Evolutionary conservation across 2,888 invertebrate species (phyloP).

Genomic region (Branchipolynoe longqiensis): DNA sequence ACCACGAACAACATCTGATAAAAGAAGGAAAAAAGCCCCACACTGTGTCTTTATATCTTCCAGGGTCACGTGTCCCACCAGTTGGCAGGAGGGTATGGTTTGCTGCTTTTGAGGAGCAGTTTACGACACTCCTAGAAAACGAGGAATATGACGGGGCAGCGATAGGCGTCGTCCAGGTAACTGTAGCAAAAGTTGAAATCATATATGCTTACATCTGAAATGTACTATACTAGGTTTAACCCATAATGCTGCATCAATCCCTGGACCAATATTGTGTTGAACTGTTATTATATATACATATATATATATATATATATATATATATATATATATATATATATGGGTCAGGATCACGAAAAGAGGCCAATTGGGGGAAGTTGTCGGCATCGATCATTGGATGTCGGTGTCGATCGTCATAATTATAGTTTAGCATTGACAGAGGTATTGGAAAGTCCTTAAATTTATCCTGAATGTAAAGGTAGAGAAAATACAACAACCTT

Average conservation of each 20-base stretch:
- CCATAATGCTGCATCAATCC: no score
- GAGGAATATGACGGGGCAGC: conserved; percentile 75
- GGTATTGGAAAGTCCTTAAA: no score
- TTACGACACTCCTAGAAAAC: conserved; percentile 70
- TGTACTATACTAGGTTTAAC: not conserved
- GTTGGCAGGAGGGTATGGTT: not conserved
- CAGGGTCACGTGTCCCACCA: not conserved
- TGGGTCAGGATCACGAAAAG: not conserved
- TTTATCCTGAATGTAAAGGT: no score
- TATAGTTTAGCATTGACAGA: no score
- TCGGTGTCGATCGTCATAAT: no score
- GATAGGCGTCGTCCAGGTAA: conserved; percentile 72
- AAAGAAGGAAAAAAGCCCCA: not conserved
- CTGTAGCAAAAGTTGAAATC: not conserved
- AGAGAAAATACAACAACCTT: no score
- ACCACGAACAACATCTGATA: no score
- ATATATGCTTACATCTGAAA: not conserved
- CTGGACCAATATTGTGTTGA: no score
- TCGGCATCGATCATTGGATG: no score
- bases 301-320: no score
- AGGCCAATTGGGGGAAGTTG: not conserved
- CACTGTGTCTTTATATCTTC: not conserved
- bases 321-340: no score
- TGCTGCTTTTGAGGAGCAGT: conserved; percentile 69
- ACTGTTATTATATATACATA: no score